Evolutionary conservation across 1,140 invertebrate genomes (phyloP), one percentile per base, ranked within the genome.

Genomic region (Arion vulgaris): DNA sequence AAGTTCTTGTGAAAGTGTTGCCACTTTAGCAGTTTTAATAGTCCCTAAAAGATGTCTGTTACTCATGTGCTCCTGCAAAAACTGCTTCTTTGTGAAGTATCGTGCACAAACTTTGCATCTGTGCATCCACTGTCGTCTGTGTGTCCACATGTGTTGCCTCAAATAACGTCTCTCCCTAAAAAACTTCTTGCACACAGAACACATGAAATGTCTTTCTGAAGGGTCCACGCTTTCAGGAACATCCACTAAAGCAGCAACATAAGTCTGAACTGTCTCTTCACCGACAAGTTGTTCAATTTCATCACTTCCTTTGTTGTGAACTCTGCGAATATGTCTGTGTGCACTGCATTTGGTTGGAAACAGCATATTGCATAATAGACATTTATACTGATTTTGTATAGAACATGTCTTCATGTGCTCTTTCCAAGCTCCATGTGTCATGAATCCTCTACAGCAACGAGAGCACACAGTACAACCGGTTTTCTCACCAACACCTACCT

Each of bases 341-440:
- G 53, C 53, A 19, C 53, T 57, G 53, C 53, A 57, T n/a, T 57
- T 57, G 15, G 53, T 57, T 23, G 53, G 53, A 57, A 57, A 57
- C 23, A 23, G 26, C 53, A 57, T 19, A 19, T 4, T 57, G 26
- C 53, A 57, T 19, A 57, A 57, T 2, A 57, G 26, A 57, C 53
- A 57, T 23, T 57, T 57, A 23, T 57, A 57, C 26, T 57, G 53
- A n/a, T 57, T 57, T 57, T 57, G 53, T 4, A n/a, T 23, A 15
- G 53, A 57, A 23, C 53, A 57, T 57, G 53, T 57, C 23, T 57
- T 57, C 53, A 57, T 57, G 53, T 57, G 53, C 23, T 57, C 53
- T 57, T 57, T 57, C 53, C 53, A 57, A 57, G 53, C 53, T 57
- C 4, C 53, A 57, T 57, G 53, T 57, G 53, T 57, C 53, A 57